Evolutionary conservation across 2,113 vertebrate genomes (phyloP).

Genomic region (Urocitellus parryii): DNA sequence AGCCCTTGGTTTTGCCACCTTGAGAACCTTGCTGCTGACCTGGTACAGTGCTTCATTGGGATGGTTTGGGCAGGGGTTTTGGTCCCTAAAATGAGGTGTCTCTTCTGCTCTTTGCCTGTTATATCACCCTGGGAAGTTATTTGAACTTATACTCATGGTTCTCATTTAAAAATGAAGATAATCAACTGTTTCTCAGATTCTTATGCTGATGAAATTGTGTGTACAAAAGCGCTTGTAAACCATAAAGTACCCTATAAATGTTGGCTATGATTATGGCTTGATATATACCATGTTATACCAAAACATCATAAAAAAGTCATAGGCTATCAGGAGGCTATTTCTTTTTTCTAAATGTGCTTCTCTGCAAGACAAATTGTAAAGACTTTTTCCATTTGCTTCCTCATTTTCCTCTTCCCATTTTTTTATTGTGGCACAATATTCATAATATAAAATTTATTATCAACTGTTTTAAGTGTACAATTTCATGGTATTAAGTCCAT

Average conservation of each 20-base stretch:
- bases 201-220: background rate
- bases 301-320: background rate
- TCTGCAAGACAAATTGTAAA: background rate
- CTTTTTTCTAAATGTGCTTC: background rate
- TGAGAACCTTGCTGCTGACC: background rate
- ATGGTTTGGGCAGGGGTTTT: background rate
- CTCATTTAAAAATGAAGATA: background rate
- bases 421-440: background rate
- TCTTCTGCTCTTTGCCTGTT: background rate
- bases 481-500: background rate
- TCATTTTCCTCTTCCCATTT: background rate
- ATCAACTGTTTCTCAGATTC: background rate
- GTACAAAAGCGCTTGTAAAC: constrained; percentile 8
- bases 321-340: background rate
- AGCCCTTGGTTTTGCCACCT: background rate
- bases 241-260: background rate
- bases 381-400: background rate
- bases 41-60: background rate
- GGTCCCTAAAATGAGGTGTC: background rate
- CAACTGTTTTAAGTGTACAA: background rate
- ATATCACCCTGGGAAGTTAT: background rate
- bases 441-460: too few species aligned
- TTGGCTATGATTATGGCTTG: background rate
- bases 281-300: background rate
- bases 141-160: background rate